Evolutionary conservation across 2,888 invertebrate genomes (phyloP).

Genomic region (Drosophila limbata): DNA sequence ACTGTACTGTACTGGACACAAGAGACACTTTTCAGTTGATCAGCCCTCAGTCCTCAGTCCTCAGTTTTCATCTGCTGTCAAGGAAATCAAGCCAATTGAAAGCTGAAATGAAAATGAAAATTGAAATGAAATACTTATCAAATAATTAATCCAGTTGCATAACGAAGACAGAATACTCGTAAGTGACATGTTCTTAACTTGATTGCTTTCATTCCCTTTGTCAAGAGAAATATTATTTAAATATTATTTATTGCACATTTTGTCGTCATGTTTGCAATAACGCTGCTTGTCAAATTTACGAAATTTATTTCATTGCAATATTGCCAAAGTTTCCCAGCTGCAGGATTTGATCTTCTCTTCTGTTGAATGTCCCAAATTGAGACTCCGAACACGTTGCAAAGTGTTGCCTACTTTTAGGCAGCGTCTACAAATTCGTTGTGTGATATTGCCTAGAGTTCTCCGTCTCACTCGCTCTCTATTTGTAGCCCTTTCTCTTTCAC

Average conservation of each 20-base stretch:
- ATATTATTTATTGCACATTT: conserved; percentile 10
- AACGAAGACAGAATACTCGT: not conserved
- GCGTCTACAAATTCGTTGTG: conserved; percentile 17
- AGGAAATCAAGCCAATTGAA: conserved; percentile 26
- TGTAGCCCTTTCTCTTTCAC: not conserved
- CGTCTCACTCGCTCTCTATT: not conserved
- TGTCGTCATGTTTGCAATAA: no score
- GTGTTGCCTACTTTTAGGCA: conserved; percentile 68
- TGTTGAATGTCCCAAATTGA: not conserved
- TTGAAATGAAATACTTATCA: conserved; percentile 26
- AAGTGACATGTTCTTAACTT: not conserved
- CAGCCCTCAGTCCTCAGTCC: not conserved
- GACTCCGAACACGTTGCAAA: not conserved
- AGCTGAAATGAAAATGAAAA: conserved; percentile 20
- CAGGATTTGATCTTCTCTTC: not conserved
- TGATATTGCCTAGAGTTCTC: conserved; percentile 2
- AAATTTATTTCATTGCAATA: conserved; percentile 16
- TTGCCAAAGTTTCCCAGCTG: not conserved
- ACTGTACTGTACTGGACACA: conserved; percentile 12
- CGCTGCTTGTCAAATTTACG: not conserved
- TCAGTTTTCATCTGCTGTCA: conserved; percentile 12
- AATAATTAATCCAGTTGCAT: conserved; percentile 20
- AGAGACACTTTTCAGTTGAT: conserved; percentile 40
- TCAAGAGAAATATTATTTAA: conserved; percentile 4
- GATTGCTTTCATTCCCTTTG: conserved; percentile 2